phyloP scores from a whole-genome alignment of 2,888 invertebrate species.

The Aproaerema taeniolella region DNA sequence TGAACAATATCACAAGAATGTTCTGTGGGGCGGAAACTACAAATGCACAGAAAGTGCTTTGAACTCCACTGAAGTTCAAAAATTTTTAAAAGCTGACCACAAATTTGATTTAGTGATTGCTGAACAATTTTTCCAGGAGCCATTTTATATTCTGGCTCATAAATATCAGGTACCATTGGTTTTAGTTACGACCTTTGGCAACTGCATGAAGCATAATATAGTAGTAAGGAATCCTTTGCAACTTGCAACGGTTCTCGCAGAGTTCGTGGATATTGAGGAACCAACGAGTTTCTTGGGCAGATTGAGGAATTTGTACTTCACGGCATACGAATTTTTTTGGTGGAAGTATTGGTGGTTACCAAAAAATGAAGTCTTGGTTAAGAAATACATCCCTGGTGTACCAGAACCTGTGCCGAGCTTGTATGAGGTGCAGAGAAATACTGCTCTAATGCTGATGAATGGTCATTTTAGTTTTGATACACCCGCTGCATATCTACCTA shows the following conservation, averaged over 20 bases:
- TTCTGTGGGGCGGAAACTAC: constrained; percentile 53
- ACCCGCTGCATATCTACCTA: constrained; percentile 69
- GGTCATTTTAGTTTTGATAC: constrained; percentile 67
- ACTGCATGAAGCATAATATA: constrained; percentile 61
- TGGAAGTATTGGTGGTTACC: constrained; percentile 57
- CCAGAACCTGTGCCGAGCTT: constrained; percentile 53
- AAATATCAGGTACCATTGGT: constrained; percentile 62
- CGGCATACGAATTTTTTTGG: constrained; percentile 53
- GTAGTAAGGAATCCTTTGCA: constrained; percentile 56
- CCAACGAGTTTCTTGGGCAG: constrained; percentile 74
- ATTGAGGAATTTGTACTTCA: constrained; percentile 64
- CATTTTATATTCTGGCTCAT: constrained; percentile 55
- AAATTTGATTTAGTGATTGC: constrained; percentile 63
- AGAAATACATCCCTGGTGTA: constrained; percentile 50
- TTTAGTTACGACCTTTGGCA: constrained; percentile 57
- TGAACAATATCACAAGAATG: constrained; percentile 47
- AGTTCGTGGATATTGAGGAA: constrained; percentile 51
- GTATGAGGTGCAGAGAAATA: constrained; percentile 53
- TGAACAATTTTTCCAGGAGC: constrained; percentile 71
- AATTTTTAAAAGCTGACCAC: constrained; percentile 45
- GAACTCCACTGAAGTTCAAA: constrained; percentile 44
- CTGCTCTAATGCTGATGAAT: constrained; percentile 63
- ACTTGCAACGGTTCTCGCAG: constrained; percentile 48
- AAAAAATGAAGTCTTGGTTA: constrained; percentile 49
- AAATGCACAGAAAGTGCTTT: constrained; percentile 50